These are phyloP conservation scores for Cladopsammia gracilis DNA, from an alignment of 64 coral and sea anemone genomes.

Conservation along the genomic window DNA sequence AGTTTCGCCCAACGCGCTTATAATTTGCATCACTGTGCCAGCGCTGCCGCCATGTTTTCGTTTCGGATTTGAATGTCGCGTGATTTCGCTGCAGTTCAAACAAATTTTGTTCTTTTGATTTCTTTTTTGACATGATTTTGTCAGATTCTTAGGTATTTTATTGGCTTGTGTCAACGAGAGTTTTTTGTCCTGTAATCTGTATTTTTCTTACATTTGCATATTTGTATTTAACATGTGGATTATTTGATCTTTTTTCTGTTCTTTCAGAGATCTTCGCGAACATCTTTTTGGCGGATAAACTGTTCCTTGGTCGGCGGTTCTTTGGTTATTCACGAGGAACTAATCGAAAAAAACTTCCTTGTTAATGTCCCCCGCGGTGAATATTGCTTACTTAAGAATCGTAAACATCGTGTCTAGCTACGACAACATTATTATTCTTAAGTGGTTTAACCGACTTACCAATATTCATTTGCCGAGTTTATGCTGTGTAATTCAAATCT, in stretches of 20 bases:
- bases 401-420: neutral
- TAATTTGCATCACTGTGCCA: neutral
- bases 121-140: slow-evolving; percentile 56
- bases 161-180: slow-evolving; percentile 71
- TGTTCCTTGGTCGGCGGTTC: neutral
- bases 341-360: slow-evolving; percentile 30
- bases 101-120: slow-evolving; percentile 47
- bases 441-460: slow-evolving; percentile 45
- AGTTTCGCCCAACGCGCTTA: neutral
- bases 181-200: slow-evolving; percentile 49
- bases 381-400: slow-evolving; percentile 14
- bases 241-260: neutral
- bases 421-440: slow-evolving; percentile 7
- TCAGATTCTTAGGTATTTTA: slow-evolving; percentile 55
- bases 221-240: slow-evolving; percentile 53
- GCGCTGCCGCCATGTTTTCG: neutral
- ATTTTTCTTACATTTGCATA: slow-evolving; percentile 59
- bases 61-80: slow-evolving; percentile 18
- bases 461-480: slow-evolving; percentile 4
- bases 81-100: slow-evolving; percentile 28
- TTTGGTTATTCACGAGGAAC: neutral
- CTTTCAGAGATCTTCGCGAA: neutral
- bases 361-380: neutral
- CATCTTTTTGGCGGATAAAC: neutral
- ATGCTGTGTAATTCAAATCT: neutral